Percentiles rank a stretch among this genome's conserved stretches.
These are phyloP conservation scores for Psephotus haematonotus DNA, from an alignment of 2,113 vertebrate genomes.

Conservation along the genomic window DNA sequence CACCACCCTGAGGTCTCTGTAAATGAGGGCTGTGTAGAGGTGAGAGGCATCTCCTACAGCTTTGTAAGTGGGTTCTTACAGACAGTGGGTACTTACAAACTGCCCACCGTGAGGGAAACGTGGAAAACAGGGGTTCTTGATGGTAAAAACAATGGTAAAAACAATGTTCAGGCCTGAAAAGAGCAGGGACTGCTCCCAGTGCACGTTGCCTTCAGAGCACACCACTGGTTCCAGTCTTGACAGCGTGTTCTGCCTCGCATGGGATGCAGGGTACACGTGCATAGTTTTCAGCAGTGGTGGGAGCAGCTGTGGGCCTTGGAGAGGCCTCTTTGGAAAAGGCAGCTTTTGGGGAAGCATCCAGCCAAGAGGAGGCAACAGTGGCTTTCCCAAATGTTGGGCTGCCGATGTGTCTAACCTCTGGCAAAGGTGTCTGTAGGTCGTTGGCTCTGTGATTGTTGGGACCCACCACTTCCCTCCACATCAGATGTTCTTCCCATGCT, in stretches of 20 bases:
- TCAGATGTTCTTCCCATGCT: not conserved
- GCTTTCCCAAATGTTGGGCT: not conserved
- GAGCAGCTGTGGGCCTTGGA: not conserved
- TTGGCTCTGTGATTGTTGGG: not conserved
- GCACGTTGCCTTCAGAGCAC: not conserved
- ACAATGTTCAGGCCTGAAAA: not conserved
- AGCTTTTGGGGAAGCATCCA: not conserved
- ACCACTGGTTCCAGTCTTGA: not conserved
- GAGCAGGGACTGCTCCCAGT: not conserved
- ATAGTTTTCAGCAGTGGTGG: not conserved
- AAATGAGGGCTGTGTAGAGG: not conserved
- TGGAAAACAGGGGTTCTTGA: not conserved
- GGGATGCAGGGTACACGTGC: fast-evolving
- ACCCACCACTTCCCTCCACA: not conserved
- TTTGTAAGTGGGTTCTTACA: not conserved
- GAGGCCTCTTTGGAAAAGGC: not conserved
- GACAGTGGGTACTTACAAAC: not conserved
- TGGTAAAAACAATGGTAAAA: not conserved
- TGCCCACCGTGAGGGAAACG: not conserved
- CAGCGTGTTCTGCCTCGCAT: not conserved
- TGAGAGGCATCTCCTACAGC: not conserved
- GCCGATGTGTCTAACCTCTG: not conserved
- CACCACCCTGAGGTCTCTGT: not conserved
- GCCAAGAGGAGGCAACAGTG: not conserved
- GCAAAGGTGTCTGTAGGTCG: not conserved